Evolutionary conservation across 2,113 vertebrate genomes (phyloP).

Genomic region (Cryptotis parvus): DNA sequence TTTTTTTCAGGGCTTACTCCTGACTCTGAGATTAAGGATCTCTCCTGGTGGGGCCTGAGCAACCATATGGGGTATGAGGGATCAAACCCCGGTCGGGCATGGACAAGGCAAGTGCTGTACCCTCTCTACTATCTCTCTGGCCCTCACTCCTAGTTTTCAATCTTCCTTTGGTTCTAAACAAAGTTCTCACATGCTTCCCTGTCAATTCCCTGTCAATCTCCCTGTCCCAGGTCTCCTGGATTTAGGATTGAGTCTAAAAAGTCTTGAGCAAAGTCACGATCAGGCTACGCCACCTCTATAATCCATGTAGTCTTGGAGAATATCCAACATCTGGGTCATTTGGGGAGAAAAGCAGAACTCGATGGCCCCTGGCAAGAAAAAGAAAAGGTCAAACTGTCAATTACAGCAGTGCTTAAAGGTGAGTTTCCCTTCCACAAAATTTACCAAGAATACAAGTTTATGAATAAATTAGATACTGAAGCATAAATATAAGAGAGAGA

Average conservation of each 20-base stretch:
- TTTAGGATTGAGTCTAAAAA: neutral
- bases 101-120: neutral
- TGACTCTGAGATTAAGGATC: too few species aligned
- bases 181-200: neutral
- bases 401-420: neutral
- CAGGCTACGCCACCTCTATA: conserved; percentile 89
- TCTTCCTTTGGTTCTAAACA: neutral
- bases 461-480: conserved; percentile 29
- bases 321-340: conserved; percentile 96
- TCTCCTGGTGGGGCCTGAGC: too few species aligned
- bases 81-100: too few species aligned
- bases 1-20: too few species aligned
- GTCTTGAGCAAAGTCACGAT: neutral
- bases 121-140: too few species aligned
- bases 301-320: conserved; percentile 96
- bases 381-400: conserved; percentile 11
- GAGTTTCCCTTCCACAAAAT: neutral
- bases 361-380: conserved; percentile 90
- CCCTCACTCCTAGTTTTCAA: neutral
- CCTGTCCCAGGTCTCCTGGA: neutral
- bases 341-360: conserved; percentile 95
- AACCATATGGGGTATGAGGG: too few species aligned
- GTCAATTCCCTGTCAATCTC: too few species aligned
- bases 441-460: neutral
- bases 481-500: neutral